A percentile compares a stretch with the other conserved stretches of the same genome.
Conservation (phyloP, 2,888 invertebrate species). For the Perdita meconis region DNA sequence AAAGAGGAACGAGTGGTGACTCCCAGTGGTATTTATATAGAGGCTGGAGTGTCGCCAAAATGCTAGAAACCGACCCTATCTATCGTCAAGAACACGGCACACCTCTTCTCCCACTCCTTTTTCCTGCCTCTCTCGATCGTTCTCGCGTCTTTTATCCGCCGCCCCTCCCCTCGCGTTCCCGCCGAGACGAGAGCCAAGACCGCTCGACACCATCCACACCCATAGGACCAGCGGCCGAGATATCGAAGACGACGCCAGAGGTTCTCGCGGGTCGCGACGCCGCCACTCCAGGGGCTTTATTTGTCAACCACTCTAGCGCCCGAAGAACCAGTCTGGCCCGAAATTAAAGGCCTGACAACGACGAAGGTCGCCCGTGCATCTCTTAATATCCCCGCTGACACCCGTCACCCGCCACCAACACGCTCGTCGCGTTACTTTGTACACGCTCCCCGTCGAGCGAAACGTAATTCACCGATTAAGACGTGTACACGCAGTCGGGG, state of each 20-base stretch:
- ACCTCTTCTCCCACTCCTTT: constrained; percentile 43
- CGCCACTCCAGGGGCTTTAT: constrained; percentile 68
- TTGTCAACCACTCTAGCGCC: constrained; percentile 73
- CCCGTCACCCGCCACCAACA: neutral
- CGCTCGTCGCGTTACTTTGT: constrained; percentile 9
- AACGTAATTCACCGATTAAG: constrained; percentile 17
- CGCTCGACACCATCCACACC: constrained; percentile 61
- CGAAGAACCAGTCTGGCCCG: constrained; percentile 43
- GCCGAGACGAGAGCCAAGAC: constrained; percentile 56
- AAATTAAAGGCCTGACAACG: constrained; percentile 75
- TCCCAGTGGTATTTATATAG: constrained; percentile 82
- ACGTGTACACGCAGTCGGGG: neutral
- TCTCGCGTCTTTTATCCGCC: constrained; percentile 42
- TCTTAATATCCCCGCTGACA: constrained; percentile 44
- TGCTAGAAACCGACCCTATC: constrained; percentile 80
- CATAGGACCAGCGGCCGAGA: constrained; percentile 32
- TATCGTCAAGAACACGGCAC: constrained; percentile 75
- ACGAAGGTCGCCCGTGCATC: constrained; percentile 44
- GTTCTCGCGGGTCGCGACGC: constrained; percentile 61
- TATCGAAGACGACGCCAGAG: constrained; percentile 60
- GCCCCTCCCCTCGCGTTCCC: constrained; percentile 12
- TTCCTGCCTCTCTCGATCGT: constrained; percentile 46
- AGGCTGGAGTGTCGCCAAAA: constrained; percentile 83
- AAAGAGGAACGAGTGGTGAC: constrained; percentile 71
- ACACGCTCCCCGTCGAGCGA: neutral